phyloP scores from a whole-genome alignment of 2,113 vertebrate species.

The Bubo bubo region DNA sequence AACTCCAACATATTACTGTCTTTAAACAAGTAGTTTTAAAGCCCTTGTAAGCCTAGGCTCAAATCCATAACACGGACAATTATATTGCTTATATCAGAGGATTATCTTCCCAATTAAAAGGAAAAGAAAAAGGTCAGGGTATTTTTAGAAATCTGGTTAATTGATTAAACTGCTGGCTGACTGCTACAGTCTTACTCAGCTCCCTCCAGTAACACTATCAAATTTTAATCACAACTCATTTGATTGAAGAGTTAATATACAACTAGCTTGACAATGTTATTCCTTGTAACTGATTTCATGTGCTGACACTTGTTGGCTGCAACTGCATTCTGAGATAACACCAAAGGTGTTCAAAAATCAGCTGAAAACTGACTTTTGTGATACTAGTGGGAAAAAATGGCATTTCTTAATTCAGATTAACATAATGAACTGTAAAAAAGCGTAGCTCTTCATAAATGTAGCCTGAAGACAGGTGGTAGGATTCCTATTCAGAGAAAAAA shows the following conservation, averaged over 20 bases:
- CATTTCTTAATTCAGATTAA: neutral
- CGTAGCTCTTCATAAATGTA: neutral
- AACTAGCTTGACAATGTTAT: neutral
- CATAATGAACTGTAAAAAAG: neutral
- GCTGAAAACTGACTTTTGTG: neutral
- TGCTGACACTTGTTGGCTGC: neutral
- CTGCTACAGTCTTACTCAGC: neutral
- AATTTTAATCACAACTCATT: neutral
- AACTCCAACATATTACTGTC: neutral
- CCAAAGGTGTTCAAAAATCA: neutral
- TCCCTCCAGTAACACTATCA: neutral
- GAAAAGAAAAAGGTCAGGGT: neutral
- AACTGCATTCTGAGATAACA: neutral
- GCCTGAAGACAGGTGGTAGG: neutral
- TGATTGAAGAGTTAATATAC: neutral
- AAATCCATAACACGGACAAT: neutral
- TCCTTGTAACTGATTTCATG: neutral
- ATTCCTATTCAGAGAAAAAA: neutral
- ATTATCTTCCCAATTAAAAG: slow-evolving; percentile 40
- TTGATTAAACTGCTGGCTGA: slow-evolving; percentile 23
- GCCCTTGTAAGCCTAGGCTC: neutral
- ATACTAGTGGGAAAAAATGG: neutral
- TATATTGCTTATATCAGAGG: slow-evolving; percentile 26
- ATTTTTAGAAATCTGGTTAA: slow-evolving; percentile 27
- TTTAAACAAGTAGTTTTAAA: neutral